Base-by-base conservation (phyloP, 2,888 invertebrate genomes). In the Drosophila paucipuncta region DNA sequence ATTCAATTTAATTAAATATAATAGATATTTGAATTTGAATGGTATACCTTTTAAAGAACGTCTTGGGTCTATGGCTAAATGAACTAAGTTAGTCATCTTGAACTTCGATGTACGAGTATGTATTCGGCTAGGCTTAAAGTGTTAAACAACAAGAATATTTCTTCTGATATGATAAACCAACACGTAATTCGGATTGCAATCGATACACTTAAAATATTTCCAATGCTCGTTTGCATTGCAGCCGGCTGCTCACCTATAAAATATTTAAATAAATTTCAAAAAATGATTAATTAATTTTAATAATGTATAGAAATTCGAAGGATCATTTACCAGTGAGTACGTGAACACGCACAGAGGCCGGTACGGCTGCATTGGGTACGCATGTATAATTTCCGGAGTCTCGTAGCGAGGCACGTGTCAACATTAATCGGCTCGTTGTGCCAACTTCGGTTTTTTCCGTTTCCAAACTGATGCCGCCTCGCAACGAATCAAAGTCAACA, bases 341-440 rank as follows among this genome's bases (percentile, higher is more conserved):
- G 92, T 97, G 97, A 67, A 97, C 97, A 77, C 96, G 96, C 59
- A 97, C 97, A 54, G 96, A 96, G 54, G 96, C 97, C 1, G 97
- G 96, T 90, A 97, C 96, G 59, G 97, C 97, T 89, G 97, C 96
- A 92, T 96, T 96, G 73, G 98, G 98, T 89, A 97, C 96, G 93
- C 98, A 98, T 49, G 97, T 97, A 93, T 98, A 98, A 94, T 97
- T 97, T 87, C 98, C 97, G 60, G 97, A 97, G 94, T 97, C 97
- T 16, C 96, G 95, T 80, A 97, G 95, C 54, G 97, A 95, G 43
- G 98, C 98, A 91, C 97, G 97, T 37, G 97, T 97, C 83, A 98
- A 96, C 94, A 97, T 95, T 80, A 98, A 95, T 90, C 94, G 96
- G 94, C 97, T 97, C 77, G 97, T 97, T 66, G 97, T 97, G 53